Conservation (phyloP, 2,797 vertebrate genomes). For the Enteromius viviparus region DNA sequence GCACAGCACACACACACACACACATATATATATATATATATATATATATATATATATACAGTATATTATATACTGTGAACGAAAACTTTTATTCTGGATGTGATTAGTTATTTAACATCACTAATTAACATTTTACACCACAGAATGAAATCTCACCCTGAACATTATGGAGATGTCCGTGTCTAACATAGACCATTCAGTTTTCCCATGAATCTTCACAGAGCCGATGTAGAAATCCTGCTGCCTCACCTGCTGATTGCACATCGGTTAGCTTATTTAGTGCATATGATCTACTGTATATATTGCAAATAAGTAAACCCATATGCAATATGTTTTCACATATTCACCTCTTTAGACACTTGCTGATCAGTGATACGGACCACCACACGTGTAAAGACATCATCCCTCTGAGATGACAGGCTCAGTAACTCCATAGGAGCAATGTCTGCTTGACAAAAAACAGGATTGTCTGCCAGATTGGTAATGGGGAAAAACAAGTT, state of each 20-base stretch:
- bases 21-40: too few species aligned
- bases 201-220: slow-evolving; percentile 79
- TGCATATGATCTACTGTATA: background rate
- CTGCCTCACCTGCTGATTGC: slow-evolving; percentile 83
- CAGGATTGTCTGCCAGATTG: background rate
- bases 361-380: slow-evolving; percentile 84
- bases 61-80: too few species aligned
- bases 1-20: too few species aligned
- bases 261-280: slow-evolving; percentile 27
- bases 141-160: slow-evolving; percentile 75
- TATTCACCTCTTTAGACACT: slow-evolving; percentile 86
- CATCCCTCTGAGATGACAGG: slow-evolving; percentile 78
- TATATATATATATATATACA: too few species aligned
- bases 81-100: too few species aligned
- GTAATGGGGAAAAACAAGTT: background rate
- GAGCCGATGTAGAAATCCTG: slow-evolving; percentile 92
- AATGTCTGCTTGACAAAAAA: slow-evolving; percentile 71
- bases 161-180: slow-evolving; percentile 87
- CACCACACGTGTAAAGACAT: slow-evolving; percentile 80
- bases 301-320: background rate
- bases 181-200: slow-evolving; percentile 90
- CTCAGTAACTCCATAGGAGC: slow-evolving; percentile 82
- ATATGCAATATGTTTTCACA: background rate
- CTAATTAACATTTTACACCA: background rate
- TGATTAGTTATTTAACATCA: too few species aligned